Conservation (phyloP, 64 coral and sea anemone species). For the Pachyseris speciosa region DNA sequence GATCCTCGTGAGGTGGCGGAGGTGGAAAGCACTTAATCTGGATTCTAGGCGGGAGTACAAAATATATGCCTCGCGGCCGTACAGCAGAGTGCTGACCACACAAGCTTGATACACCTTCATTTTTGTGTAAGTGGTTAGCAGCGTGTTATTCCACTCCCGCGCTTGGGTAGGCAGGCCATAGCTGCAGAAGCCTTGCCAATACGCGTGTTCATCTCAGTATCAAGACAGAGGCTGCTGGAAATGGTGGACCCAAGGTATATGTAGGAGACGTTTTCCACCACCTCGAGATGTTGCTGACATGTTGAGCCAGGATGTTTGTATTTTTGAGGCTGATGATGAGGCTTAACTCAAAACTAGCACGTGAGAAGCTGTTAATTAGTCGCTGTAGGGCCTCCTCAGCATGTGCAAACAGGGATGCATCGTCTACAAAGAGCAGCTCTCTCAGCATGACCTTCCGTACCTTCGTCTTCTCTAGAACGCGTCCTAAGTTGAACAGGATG, state of each 20-base stretch:
- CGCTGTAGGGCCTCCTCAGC: neutral
- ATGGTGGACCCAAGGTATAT: conserved; percentile 14
- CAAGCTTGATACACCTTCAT: neutral
- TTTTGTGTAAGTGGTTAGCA: neutral
- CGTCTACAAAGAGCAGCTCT: conserved; percentile 2
- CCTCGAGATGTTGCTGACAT: conserved; percentile 8
- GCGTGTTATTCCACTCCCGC: neutral
- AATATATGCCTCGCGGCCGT: neutral
- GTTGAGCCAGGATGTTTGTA: conserved; percentile 4
- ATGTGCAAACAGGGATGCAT: neutral
- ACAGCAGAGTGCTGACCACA: conserved; percentile 37
- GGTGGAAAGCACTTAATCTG: neutral
- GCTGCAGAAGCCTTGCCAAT: conserved; percentile 3
- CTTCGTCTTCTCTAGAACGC: neutral
- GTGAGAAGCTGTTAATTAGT: neutral
- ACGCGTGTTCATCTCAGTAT: neutral
- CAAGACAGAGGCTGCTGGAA: neutral
- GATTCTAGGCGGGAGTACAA: neutral
- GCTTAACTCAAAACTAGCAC: neutral
- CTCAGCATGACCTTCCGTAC: neutral
- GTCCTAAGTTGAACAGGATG: neutral
- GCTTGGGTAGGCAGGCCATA: neutral
- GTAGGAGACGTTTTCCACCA: neutral
- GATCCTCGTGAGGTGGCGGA: neutral
- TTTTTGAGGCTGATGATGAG: neutral